Conservation (phyloP, 2,797 vertebrate genomes). For the Eupleurogrammus muticus region DNA sequence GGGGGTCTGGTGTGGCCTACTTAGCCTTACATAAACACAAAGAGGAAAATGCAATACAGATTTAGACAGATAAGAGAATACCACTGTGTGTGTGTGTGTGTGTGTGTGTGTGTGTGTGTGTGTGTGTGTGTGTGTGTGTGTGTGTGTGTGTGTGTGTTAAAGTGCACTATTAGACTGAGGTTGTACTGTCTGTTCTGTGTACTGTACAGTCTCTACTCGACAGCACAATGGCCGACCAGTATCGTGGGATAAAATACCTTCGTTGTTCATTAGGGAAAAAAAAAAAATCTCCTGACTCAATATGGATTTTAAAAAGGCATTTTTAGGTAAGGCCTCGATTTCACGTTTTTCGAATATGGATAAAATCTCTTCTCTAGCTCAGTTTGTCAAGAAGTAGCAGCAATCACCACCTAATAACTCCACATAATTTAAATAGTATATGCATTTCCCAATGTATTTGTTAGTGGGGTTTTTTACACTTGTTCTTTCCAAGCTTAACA, state of each 20-base stretch:
- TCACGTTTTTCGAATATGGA: background rate
- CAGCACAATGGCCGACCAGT: constrained; percentile 10
- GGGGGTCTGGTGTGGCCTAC: constrained; percentile 40
- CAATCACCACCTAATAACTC: background rate
- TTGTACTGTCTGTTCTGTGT: background rate
- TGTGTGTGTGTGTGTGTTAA: constrained; percentile 23
- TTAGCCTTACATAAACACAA: constrained; percentile 48
- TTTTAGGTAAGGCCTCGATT: constrained; percentile 1
- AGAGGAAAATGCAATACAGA: constrained; percentile 41
- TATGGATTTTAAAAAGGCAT: background rate
- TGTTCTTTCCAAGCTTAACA: background rate
- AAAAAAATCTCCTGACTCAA: background rate
- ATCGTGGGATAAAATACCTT: constrained; percentile 4
- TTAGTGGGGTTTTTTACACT: background rate
- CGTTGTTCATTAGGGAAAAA: background rate
- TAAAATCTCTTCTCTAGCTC: too few species aligned
- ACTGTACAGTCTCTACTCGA: constrained; percentile 5
- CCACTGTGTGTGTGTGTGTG: background rate
- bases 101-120: constrained; percentile 7
- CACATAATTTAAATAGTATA: constrained; percentile 49
- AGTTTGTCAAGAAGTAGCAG: constrained; percentile 3
- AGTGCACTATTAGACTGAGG: constrained; percentile 37
- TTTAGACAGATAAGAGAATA: constrained; percentile 45
- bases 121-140: constrained; percentile 14
- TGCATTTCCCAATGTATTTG: constrained; percentile 48